These are phyloP conservation scores for Pachypeltis micranthus DNA, from an alignment of 1,140 invertebrate genomes.

Conservation along the genomic window DNA sequence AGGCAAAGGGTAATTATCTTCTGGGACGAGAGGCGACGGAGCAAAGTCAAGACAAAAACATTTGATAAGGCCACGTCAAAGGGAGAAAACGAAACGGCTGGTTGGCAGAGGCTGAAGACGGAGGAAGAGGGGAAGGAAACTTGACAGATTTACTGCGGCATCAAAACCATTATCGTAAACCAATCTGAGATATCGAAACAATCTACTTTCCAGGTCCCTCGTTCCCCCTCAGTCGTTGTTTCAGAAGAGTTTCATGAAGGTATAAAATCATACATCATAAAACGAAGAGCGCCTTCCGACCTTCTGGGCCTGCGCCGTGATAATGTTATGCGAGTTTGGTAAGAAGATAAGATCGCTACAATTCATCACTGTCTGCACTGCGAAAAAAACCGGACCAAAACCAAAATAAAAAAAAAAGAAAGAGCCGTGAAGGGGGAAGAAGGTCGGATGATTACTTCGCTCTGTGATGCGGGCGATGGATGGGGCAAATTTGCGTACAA, in stretches of 20 bases:
- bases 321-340: slow-evolving; percentile 1
- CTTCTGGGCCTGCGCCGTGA: background rate
- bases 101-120: no score
- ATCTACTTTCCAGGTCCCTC: background rate
- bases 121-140: background rate
- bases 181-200: slow-evolving; percentile 9
- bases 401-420: no score
- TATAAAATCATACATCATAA: slow-evolving; percentile 9
- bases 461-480: background rate
- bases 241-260: background rate
- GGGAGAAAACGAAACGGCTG: background rate
- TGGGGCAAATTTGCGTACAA: background rate
- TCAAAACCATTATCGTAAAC: slow-evolving; percentile 4
- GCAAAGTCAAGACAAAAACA: background rate
- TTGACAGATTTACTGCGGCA: slow-evolving; percentile 4
- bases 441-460: no score
- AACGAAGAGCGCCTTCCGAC: background rate
- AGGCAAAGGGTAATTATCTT: background rate
- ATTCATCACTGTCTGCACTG: background rate
- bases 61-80: slow-evolving; percentile 4
- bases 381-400: no score
- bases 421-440: no score
- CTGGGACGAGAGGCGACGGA: background rate
- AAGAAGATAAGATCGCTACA: background rate
- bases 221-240: background rate